Percentiles rank a stretch among this genome's conserved stretches.
Evolutionary conservation across 2,888 invertebrate species (phyloP).

Genomic region (Eupithecia exiguata): DNA sequence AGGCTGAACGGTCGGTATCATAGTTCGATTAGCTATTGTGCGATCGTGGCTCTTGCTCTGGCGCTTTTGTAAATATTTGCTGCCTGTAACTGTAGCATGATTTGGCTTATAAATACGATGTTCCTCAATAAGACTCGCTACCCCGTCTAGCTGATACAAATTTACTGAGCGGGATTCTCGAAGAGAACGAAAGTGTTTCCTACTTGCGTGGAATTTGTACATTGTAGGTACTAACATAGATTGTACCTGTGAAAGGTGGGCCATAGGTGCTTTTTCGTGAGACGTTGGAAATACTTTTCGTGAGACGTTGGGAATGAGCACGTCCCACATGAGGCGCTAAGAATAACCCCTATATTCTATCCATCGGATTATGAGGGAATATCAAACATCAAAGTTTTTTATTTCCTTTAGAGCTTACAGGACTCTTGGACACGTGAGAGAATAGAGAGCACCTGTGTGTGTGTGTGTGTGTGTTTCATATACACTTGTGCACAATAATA

Average conservation of each 20-base stretch:
- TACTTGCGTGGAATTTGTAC: neutral
- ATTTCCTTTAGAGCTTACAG: no score
- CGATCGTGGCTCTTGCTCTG: constrained; percentile 26
- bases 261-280: no score
- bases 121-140: constrained; percentile 3
- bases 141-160: neutral
- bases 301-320: no score
- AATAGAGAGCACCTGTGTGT: neutral
- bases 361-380: neutral
- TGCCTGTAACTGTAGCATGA: neutral
- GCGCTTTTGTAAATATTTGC: constrained; percentile 7
- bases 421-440: no score
- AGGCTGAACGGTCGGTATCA: constrained; percentile 39
- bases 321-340: no score
- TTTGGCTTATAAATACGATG: neutral
- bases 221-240: neutral
- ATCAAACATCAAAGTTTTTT: no score
- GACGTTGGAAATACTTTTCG: no score
- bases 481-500: neutral
- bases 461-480: neutral
- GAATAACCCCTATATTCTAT: neutral
- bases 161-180: neutral
- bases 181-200: neutral
- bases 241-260: neutral
- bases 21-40: constrained; percentile 47